Conservation (phyloP, 2,888 invertebrate species). For the Chorisops tibialis region DNA sequence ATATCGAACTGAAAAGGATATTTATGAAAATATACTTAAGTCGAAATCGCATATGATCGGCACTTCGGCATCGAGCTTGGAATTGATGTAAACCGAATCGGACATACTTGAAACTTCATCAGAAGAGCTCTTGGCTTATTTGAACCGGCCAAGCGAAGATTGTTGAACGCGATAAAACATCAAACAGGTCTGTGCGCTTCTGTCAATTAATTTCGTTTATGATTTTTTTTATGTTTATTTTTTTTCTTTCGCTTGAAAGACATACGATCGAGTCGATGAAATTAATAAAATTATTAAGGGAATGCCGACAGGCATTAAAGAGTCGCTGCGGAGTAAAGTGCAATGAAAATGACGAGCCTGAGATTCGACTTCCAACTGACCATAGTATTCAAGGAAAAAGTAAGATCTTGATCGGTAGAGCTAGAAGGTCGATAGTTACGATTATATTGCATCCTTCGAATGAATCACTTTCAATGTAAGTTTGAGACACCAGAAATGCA, state of each 20-base stretch:
- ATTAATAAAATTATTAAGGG: not conserved
- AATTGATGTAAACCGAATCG: slow-evolving; percentile 10
- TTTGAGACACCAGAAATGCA: slow-evolving; percentile 10
- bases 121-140: slow-evolving; percentile 3
- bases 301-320: not conserved
- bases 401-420: too few species aligned
- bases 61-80: not conserved
- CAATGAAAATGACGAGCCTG: not conserved
- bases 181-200: slow-evolving; percentile 41
- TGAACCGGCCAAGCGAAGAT: slow-evolving; percentile 28
- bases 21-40: not conserved
- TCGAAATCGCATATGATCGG: not conserved
- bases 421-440: too few species aligned
- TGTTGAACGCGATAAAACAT: slow-evolving; percentile 37
- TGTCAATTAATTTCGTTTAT: slow-evolving; percentile 39
- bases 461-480: slow-evolving; percentile 18
- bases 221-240: slow-evolving; percentile 19
- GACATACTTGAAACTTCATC: slow-evolving; percentile 16
- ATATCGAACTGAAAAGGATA: too few species aligned
- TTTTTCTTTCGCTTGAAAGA: not conserved
- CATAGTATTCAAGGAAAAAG: not conserved
- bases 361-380: not conserved
- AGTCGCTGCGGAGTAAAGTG: too few species aligned
- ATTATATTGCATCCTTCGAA: too few species aligned
- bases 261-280: not conserved